These are phyloP conservation scores for Malurus melanocephalus DNA, from an alignment of 2,113 vertebrate species.

Conservation along the genomic window DNA sequence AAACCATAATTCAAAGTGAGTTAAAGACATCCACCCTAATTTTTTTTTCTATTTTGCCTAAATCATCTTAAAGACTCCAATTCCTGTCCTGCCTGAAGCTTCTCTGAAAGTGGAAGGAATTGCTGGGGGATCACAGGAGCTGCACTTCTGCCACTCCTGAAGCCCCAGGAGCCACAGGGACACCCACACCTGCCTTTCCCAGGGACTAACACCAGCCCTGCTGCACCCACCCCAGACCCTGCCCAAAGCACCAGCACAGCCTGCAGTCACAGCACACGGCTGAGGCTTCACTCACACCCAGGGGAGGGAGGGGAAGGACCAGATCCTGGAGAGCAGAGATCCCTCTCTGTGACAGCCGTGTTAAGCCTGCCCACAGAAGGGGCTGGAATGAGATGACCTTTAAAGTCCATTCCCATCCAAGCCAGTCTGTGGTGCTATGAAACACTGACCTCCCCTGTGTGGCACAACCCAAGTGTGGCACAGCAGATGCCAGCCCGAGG, in stretches of 20 bases:
- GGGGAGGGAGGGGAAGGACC: background rate
- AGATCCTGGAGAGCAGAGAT: background rate
- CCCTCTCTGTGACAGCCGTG: background rate
- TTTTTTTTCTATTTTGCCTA: background rate
- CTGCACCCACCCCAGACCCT: too few species aligned
- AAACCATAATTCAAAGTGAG: background rate
- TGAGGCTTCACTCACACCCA: rapidly evolving
- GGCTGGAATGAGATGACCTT: background rate
- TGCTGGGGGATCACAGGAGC: background rate
- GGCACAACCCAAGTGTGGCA: background rate
- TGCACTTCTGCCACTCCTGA: background rate
- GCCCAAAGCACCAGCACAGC: background rate
- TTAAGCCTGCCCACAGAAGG: background rate
- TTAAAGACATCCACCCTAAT: background rate
- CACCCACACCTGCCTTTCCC: too few species aligned
- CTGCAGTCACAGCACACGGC: rapidly evolving
- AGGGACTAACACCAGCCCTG: rapidly evolving
- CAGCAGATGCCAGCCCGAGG: background rate
- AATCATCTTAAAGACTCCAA: background rate
- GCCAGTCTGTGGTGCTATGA: background rate
- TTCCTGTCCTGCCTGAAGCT: rapidly evolving
- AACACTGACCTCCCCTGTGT: rapidly evolving
- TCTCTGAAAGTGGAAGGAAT: background rate
- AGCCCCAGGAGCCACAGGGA: background rate
- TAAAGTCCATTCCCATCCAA: background rate